A percentile compares a stretch with the other conserved stretches of the same genome.
Evolutionary conservation across 1,140 invertebrate species (phyloP).

Genomic region (Odontomachus brunneus): DNA sequence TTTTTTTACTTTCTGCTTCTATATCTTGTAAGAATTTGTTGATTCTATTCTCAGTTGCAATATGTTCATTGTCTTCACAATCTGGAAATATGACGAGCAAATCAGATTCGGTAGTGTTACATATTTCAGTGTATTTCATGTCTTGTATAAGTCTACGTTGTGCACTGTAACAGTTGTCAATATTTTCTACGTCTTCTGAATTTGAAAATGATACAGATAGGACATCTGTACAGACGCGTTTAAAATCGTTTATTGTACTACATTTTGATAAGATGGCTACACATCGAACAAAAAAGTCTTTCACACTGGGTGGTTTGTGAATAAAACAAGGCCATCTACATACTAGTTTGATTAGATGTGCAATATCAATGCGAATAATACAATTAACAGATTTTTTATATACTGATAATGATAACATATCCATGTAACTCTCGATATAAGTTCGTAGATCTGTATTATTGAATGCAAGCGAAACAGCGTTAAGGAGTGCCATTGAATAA

Average conservation of each 20-base stretch:
- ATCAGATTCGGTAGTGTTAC: conserved; percentile 4
- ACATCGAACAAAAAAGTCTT: conserved; percentile 65
- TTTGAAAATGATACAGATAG: conserved; percentile 42
- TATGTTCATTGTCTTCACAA: background rate
- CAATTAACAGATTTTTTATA: background rate
- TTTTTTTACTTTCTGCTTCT: conserved; percentile 31
- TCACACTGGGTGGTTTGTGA: background rate
- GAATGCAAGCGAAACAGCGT: background rate
- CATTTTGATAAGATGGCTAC: conserved; percentile 44
- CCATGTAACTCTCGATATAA: background rate
- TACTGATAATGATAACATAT: background rate
- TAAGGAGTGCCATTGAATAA: conserved; percentile 4
- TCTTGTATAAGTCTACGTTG: no score
- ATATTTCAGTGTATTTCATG: conserved; percentile 33
- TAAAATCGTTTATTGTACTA: conserved; percentile 51
- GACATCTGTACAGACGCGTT: conserved; percentile 31
- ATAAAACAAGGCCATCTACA: conserved; percentile 57
- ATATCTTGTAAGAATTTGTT: conserved; percentile 49
- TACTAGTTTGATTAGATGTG: conserved; percentile 62
- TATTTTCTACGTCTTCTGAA: conserved; percentile 46
- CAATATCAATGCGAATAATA: conserved; percentile 55
- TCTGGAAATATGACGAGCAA: conserved; percentile 9
- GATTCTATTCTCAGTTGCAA: conserved; percentile 14
- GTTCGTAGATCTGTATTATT: background rate
- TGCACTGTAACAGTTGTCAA: no score